Evolutionary conservation across 2,888 invertebrate genomes (phyloP).

Genomic region (Ceriagrion tenellum): DNA sequence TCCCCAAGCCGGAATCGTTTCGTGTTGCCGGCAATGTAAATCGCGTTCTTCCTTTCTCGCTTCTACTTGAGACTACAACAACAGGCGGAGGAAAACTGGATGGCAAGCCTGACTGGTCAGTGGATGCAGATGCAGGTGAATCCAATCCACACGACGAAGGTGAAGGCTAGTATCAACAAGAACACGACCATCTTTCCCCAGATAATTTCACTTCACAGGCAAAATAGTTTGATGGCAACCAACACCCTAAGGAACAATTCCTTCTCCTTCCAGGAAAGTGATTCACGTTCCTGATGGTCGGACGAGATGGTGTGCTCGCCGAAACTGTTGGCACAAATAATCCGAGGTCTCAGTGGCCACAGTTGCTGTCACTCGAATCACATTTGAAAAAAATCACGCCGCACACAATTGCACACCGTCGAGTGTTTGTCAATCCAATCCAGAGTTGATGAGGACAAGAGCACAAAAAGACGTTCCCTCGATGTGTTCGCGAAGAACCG

Average conservation of each 20-base stretch:
- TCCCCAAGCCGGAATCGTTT: neutral
- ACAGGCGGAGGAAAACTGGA: neutral
- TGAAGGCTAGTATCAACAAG: neutral
- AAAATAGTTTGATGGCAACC: neutral
- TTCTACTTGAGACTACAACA: neutral
- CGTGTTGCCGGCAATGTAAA: neutral
- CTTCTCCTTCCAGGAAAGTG: neutral
- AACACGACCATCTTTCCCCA: constrained; percentile 4
- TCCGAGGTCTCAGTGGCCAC: neutral
- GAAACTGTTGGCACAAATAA: neutral
- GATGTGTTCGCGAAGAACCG: neutral
- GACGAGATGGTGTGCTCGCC: neutral
- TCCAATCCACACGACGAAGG: constrained; percentile 34
- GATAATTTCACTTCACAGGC: neutral
- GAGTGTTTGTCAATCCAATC: neutral
- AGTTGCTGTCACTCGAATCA: neutral
- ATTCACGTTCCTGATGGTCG: neutral
- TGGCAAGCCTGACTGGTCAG: neutral
- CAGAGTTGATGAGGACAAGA: neutral
- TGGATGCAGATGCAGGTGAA: constrained; percentile 46
- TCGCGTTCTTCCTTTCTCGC: neutral
- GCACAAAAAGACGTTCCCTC: neutral
- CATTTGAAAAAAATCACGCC: neutral
- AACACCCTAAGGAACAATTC: neutral
- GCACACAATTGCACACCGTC: neutral